Base-by-base conservation (phyloP, 1,140 invertebrate species). In the Zaprionus camerounensis region DNA sequence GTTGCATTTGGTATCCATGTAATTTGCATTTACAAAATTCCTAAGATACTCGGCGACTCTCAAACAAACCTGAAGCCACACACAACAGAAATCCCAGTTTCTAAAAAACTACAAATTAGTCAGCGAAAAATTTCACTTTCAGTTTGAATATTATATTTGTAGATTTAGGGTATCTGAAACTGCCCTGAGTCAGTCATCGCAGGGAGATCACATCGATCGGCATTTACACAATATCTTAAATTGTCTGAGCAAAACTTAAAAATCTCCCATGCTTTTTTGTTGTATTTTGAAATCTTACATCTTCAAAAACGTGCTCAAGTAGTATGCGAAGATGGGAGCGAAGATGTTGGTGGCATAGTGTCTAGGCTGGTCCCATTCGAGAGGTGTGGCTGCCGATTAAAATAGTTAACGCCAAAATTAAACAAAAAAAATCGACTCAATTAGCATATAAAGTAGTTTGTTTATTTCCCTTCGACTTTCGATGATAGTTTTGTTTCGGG, bases 51-150 rank as follows among this genome's bases (percentile, higher is more conserved):
- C 22, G 5, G 17, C 12, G 12, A 28, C 31, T 71, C n/a, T 13
- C 34, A 36, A 28, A 62, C 61, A 20, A 53, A 7, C 24, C n/a
- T 17, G 58, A 36, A 28, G n/a, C 46, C n/a, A 24, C 61, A 17
- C 17, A 51, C 9, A 13, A 51, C 11, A 51, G 3, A 12, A 51
- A 51, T 58, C 57, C 55, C 49, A 68, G 74, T 84, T 78, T 78
- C 70, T 76, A 70, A 63, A 63, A 57, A 75, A 65, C 69, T 81
- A 57, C 7, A 66, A 71, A 71, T 86, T 85, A 78, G 82, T 85
- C 78, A 81, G 55, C 58, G 70, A 31, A 62, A 71, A 85, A 75
- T 85, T 84, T 84, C 82, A 85, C 82, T 85, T 84, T 84, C 74
- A 24, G 26, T 7, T 63, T 51, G 82, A 17, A n/a, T 46, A 46